Conservation (phyloP, 1,140 invertebrate genomes). For the Parasteatoda tepidariorum region DNA sequence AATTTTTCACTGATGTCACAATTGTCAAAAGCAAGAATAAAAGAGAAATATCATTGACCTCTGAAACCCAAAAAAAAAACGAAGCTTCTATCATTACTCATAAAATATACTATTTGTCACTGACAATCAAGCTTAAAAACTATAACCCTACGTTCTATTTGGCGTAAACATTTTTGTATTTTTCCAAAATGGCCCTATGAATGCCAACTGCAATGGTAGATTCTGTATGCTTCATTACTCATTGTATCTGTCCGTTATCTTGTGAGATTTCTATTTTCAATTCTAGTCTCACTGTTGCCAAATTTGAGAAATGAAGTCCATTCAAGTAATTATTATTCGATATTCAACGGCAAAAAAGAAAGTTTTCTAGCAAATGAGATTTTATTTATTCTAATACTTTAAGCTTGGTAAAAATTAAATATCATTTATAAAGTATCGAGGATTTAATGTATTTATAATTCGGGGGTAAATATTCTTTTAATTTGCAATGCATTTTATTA, state of each 20-base stretch:
- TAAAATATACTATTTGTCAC: slow-evolving; percentile 44
- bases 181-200: background rate
- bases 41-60: slow-evolving; percentile 45
- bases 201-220: background rate
- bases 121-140: slow-evolving; percentile 10
- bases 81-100: slow-evolving; percentile 38
- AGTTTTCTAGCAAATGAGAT: too few relatives aligned
- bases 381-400: too few relatives aligned
- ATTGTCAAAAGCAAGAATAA: slow-evolving; percentile 14
- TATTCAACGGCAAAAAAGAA: too few relatives aligned
- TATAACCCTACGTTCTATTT: background rate
- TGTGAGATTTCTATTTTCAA: too few relatives aligned
- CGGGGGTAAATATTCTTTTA: too few relatives aligned
- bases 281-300: too few relatives aligned
- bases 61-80: slow-evolving; percentile 33
- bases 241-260: background rate
- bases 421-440: too few relatives aligned
- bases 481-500: too few relatives aligned
- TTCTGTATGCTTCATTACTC: slow-evolving; percentile 15
- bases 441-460: too few relatives aligned
- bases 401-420: too few relatives aligned
- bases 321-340: too few relatives aligned
- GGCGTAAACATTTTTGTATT: slow-evolving; percentile 3
- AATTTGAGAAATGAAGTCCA: too few relatives aligned
- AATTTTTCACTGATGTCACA: slow-evolving; percentile 48